Percentiles rank a stretch among this genome's conserved stretches.
Conservation (phyloP, 2,113 vertebrate genomes). For the Hippocampus comes region DNA sequence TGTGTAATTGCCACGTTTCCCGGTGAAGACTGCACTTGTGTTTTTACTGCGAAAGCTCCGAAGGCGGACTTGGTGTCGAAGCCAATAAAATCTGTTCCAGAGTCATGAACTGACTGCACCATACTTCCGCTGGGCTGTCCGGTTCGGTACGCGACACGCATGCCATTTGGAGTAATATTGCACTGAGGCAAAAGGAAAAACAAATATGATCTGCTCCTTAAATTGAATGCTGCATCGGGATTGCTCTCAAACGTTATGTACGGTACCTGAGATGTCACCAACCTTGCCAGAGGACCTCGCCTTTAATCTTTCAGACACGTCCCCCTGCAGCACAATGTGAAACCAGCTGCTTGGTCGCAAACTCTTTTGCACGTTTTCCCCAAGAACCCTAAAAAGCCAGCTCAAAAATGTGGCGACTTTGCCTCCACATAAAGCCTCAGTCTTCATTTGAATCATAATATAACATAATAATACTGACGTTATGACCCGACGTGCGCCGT, state of each 20-base stretch:
- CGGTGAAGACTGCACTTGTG: not conserved
- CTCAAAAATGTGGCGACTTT: not conserved
- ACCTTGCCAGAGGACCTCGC: not conserved
- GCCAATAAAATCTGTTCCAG: not conserved
- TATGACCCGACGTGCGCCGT: too few relatives aligned
- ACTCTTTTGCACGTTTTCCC: not conserved
- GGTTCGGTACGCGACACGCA: too few relatives aligned
- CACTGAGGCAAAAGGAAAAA: not conserved
- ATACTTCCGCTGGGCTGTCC: not conserved
- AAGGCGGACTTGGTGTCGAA: not conserved
- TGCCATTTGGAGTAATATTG: not conserved
- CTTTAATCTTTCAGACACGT: not conserved
- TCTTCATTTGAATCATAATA: not conserved
- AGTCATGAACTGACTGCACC: not conserved
- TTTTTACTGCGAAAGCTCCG: constrained; percentile 17
- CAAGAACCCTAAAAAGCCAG: not conserved
- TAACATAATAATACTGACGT: too few relatives aligned
- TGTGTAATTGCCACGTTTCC: constrained; percentile 4
- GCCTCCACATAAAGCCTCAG: too few relatives aligned
- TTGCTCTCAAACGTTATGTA: not conserved
- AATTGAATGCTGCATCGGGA: not conserved
- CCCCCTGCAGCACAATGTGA: not conserved
- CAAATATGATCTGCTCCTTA: not conserved
- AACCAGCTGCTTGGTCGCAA: not conserved
- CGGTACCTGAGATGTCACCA: not conserved